These are phyloP conservation scores for Oryzias sinensis DNA, from an alignment of 2,797 vertebrate genomes.

Conservation along the genomic window DNA sequence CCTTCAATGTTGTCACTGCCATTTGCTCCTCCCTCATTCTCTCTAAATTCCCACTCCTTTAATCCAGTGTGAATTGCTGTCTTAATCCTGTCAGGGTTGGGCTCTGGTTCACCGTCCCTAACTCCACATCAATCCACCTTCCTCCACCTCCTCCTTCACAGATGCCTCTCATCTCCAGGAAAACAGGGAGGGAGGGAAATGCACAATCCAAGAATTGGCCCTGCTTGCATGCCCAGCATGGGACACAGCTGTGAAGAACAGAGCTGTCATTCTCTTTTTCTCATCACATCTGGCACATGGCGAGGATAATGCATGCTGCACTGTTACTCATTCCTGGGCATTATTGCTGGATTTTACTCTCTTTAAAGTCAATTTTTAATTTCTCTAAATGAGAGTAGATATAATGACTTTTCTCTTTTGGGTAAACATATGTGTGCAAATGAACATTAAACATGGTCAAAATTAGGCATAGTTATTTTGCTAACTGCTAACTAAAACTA, in stretches of 20 bases:
- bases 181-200: background rate
- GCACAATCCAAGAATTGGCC: constrained; percentile 16
- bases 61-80: constrained; percentile 46
- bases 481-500: no score
- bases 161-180: constrained; percentile 41
- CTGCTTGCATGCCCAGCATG: constrained; percentile 24
- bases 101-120: constrained; percentile 37
- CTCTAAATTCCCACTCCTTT: constrained; percentile 17
- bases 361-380: constrained; percentile 43
- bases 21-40: constrained; percentile 16
- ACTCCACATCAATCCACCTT: constrained; percentile 35
- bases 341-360: constrained; percentile 38
- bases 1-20: constrained; percentile 32
- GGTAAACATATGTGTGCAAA: no score
- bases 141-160: constrained; percentile 18
- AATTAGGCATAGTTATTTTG: no score
- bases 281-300: constrained; percentile 55
- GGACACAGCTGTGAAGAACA: constrained; percentile 54
- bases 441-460: no score
- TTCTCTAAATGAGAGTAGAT: background rate
- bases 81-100: constrained; percentile 53
- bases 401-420: no score
- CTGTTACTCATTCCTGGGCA: constrained; percentile 55
- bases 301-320: constrained; percentile 28
- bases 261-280: constrained; percentile 34